Conservation (phyloP, 2,888 invertebrate genomes). For the Stenolophus ochropezus region DNA sequence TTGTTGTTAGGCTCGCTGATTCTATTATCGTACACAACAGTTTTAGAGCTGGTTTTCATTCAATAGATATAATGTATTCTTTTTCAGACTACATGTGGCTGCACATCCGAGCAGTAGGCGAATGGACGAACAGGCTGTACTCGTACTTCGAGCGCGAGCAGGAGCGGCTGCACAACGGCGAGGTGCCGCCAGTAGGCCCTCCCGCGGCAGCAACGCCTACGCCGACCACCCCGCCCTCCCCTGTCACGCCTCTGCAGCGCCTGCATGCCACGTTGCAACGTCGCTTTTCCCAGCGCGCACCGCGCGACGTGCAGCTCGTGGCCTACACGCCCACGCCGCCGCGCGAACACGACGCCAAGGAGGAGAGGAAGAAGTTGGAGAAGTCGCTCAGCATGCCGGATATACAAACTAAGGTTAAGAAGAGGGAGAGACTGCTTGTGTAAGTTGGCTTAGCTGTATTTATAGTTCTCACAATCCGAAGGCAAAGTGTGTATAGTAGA, state of each 20-base stretch:
- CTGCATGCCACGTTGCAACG: slow-evolving; percentile 73
- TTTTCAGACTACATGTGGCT: slow-evolving; percentile 90
- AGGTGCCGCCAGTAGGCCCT: slow-evolving; percentile 73
- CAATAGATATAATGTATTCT: too few relatives aligned
- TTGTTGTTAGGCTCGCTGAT: too few relatives aligned
- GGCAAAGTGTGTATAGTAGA: too few relatives aligned
- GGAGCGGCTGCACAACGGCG: slow-evolving; percentile 81
- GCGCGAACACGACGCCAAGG: background rate
- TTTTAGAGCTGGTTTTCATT: too few relatives aligned
- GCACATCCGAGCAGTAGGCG: slow-evolving; percentile 93
- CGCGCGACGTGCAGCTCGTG: slow-evolving; percentile 67
- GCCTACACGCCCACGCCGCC: slow-evolving; percentile 68
- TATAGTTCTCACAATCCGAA: too few relatives aligned
- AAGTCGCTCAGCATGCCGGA: slow-evolving; percentile 91
- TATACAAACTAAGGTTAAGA: slow-evolving; percentile 84
- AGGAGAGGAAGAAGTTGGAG: slow-evolving; percentile 73
- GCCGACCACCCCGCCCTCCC: slow-evolving; percentile 66
- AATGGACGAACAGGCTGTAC: slow-evolving; percentile 94
- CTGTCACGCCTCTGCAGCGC: slow-evolving; percentile 69
- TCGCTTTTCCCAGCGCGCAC: slow-evolving; percentile 73
- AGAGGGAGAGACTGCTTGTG: slow-evolving; percentile 81
- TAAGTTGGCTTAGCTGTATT: slow-evolving; percentile 76
- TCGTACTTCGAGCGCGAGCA: slow-evolving; percentile 90
- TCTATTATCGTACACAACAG: too few relatives aligned
- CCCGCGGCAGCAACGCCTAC: slow-evolving; percentile 61